Evolutionary conservation across 2,888 invertebrate genomes (phyloP).

Genomic region (Orchesellides sinensis): DNA sequence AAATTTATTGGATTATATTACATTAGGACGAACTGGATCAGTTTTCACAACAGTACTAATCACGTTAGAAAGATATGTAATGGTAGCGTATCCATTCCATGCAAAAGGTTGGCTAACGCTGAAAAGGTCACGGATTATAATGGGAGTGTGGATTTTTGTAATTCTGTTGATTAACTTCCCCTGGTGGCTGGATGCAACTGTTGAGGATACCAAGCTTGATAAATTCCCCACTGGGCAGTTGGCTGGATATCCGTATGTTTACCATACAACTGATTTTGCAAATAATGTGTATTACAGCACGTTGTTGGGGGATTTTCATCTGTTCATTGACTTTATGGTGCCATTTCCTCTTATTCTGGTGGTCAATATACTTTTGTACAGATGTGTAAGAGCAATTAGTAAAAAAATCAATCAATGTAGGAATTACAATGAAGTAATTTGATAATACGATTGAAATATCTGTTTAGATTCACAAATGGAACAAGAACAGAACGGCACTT

Average conservation of each 20-base stretch:
- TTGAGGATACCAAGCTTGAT: background rate
- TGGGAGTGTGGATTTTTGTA: background rate
- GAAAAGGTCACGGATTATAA: background rate
- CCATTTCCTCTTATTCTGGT: slow-evolving; percentile 28
- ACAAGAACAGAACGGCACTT: background rate
- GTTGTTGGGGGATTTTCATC: slow-evolving; percentile 1
- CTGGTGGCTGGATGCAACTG: slow-evolving; percentile 30
- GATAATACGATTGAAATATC: no score
- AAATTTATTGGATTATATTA: no score
- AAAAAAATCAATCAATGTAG: background rate
- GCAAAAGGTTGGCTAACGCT: slow-evolving; percentile 17
- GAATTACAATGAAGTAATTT: background rate
- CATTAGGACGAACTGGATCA: slow-evolving; percentile 33
- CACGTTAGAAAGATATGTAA: slow-evolving; percentile 28
- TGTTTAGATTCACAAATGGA: slow-evolving; percentile 38
- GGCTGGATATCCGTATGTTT: slow-evolving; percentile 14
- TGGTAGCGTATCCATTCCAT: slow-evolving; percentile 7
- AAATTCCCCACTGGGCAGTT: background rate
- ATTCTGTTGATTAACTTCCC: slow-evolving; percentile 22
- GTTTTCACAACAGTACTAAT: slow-evolving; percentile 29
- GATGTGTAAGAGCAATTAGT: slow-evolving; percentile 28
- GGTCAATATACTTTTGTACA: slow-evolving; percentile 33
- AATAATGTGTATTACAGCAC: slow-evolving; percentile 19
- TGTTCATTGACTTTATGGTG: slow-evolving; percentile 35
- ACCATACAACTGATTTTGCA: slow-evolving; percentile 9